A percentile compares a stretch with the other conserved stretches of the same genome.
Evolutionary conservation across 2,113 vertebrate genomes (phyloP).

Genomic region (Crocuta crocuta): DNA sequence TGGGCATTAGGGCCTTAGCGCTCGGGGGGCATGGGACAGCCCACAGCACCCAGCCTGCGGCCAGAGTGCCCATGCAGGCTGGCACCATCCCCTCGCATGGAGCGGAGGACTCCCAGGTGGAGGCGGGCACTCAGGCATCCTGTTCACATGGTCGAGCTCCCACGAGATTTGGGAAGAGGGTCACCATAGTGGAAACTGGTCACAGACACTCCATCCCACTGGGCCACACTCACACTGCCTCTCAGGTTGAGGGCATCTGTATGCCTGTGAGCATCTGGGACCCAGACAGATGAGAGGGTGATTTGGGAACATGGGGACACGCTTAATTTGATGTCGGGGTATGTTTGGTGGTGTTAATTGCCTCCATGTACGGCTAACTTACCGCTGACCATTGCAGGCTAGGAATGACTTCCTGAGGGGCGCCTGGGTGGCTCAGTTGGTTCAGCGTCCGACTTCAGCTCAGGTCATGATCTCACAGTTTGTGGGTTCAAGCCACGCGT

Average conservation of each 20-base stretch:
- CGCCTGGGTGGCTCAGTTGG: too few relatives aligned
- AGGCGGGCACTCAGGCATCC: neutral
- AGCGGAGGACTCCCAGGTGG: rapidly evolving
- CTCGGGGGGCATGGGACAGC: neutral
- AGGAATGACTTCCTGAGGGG: neutral
- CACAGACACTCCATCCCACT: too few relatives aligned
- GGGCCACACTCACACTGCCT: neutral
- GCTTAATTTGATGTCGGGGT: neutral
- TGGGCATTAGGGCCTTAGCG: rapidly evolving
- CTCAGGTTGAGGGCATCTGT: rapidly evolving
- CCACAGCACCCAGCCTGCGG: neutral
- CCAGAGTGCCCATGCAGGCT: neutral
- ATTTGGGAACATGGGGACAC: neutral
- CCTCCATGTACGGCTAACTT: neutral
- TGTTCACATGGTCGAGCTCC: neutral
- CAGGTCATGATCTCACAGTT: too few relatives aligned
- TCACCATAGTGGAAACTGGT: too few relatives aligned
- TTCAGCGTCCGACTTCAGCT: too few relatives aligned
- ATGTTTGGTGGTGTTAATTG: neutral
- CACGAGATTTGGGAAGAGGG: neutral
- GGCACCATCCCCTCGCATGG: neutral
- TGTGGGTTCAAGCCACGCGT: too few relatives aligned
- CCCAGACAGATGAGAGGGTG: neutral
- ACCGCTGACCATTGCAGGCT: too few relatives aligned
- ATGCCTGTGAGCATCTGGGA: neutral